Evolutionary conservation across 2,888 invertebrate species (phyloP), one percentile per base, ranked within the genome.

Genomic region (Drosophila mayaguana): DNA sequence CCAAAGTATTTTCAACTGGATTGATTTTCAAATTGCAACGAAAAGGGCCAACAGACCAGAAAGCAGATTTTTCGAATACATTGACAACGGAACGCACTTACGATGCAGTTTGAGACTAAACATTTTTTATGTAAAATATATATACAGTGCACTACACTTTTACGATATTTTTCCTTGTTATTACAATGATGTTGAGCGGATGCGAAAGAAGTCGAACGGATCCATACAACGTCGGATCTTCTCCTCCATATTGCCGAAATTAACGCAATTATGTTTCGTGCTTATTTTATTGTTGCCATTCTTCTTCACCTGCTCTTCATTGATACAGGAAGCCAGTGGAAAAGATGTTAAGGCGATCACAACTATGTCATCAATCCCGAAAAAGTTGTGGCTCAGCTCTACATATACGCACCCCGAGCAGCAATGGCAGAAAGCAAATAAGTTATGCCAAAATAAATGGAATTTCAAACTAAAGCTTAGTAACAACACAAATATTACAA

Each of bases 231-330:
- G 16, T 18, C 60, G 3, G 11, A n/a, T 12, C 14, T 34, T 65
- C 9, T 8, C 61, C 12, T 32, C 40, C n/a, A 69, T 43, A 40
- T 54, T 78, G 46, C 60, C 56, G 20, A 80, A 69, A 65, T 67
- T 78, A 51, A 63, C 63, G n/a, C 65, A 66, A 62, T 34, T 81
- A 68, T 89, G 85, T 63, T 28, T 84, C 34, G 50, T 81, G 16
- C 63, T 78, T 36, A 18, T 78, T 11, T 73, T 87, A 40, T 40
- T 87, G 25, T 42, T 80, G 60, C 68, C 81, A 54, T 72, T 81
- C 51, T 56, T 80, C 34, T 54, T 63, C n/a, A 68, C 67, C 42
- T 70, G 63, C 55, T 69, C 66, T 40, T 18, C 51, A 20, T 51
- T 72, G 8, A 63, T 81, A 14, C 67, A 63, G 22, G 60, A 75